phyloP scores from a whole-genome alignment of 2,797 vertebrate genomes.

The Cichlasoma orientale region DNA sequence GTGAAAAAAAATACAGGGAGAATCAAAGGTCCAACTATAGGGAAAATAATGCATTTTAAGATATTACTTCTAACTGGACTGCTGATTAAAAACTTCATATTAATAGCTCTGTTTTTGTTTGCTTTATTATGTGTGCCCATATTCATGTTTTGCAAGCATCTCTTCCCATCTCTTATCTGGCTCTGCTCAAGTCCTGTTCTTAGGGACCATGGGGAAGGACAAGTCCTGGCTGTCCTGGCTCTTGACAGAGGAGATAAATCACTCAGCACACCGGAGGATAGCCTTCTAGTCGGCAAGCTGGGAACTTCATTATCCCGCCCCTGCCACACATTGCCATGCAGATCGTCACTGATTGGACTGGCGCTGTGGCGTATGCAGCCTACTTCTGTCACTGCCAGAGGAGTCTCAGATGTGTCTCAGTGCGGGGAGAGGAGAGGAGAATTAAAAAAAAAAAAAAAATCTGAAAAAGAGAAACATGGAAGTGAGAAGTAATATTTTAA shows the following conservation, averaged over 20 bases:
- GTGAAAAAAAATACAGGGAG: conserved; percentile 34
- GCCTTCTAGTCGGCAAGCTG: conserved; percentile 95
- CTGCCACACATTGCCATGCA: conserved; percentile 98
- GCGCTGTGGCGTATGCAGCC: conserved; percentile 84
- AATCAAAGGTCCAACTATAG: conserved; percentile 22
- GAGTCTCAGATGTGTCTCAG: conserved; percentile 88
- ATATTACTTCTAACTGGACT: neutral
- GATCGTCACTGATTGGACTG: conserved; percentile 92
- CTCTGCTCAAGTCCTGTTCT: conserved; percentile 86
- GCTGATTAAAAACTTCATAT: neutral
- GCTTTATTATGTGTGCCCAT: conserved; percentile 18
- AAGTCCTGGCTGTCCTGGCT: conserved; percentile 97
- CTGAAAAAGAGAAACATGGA: conserved; percentile 32
- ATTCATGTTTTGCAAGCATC: conserved; percentile 72
- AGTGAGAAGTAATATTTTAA: conserved; percentile 46
- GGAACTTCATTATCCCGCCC: conserved; percentile 99
- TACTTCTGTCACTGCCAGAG: conserved; percentile 92
- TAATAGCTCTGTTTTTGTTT: conserved; percentile 28
- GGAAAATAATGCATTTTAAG: neutral
- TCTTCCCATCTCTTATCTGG: conserved; percentile 74
- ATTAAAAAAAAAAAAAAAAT: neutral
- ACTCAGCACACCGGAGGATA: conserved; percentile 96
- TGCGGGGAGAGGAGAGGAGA: conserved; percentile 23
- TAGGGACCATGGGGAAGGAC: conserved; percentile 90
- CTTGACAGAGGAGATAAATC: conserved; percentile 99